phyloP scores from a whole-genome alignment of 2,888 invertebrate genomes.

The Coremacera marginata region DNA sequence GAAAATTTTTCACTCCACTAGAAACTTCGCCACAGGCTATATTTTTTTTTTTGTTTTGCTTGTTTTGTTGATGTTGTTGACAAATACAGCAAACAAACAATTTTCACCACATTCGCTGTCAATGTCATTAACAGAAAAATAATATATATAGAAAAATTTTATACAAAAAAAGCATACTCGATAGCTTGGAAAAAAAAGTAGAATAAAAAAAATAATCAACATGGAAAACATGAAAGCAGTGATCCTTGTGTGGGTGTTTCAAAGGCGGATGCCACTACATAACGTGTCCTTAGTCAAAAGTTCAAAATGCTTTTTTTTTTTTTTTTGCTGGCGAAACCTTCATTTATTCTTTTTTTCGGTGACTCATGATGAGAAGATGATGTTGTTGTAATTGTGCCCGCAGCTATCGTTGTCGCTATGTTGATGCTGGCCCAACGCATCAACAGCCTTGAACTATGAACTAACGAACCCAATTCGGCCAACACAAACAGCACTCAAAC shows the following conservation, averaged over 20 bases:
- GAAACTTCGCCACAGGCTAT: background rate
- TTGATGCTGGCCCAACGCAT: background rate
- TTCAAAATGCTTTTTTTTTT: conserved; percentile 7
- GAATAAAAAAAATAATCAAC: background rate
- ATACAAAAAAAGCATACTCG: background rate
- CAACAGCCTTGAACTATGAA: conserved; percentile 24
- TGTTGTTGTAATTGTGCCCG: background rate
- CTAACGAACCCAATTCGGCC: conserved; percentile 9
- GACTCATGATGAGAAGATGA: background rate
- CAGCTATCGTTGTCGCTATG: background rate
- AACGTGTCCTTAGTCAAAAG: conserved; percentile 1
- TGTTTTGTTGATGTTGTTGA: no score
- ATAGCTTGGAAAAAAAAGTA: background rate
- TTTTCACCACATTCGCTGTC: conserved; percentile 4
- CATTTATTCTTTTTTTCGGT: background rate
- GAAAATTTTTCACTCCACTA: no score
- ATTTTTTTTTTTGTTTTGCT: no score
- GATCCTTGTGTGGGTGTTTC: background rate
- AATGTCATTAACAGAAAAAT: background rate
- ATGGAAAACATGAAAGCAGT: background rate
- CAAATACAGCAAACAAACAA: background rate
- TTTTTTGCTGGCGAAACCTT: background rate
- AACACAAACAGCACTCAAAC: background rate
- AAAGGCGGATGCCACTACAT: background rate
- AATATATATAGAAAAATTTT: background rate